Percentiles rank a stretch among this genome's conserved stretches.
These are phyloP conservation scores for Chaetops frenatus DNA, from an alignment of 2,113 vertebrate species.

Conservation along the genomic window DNA sequence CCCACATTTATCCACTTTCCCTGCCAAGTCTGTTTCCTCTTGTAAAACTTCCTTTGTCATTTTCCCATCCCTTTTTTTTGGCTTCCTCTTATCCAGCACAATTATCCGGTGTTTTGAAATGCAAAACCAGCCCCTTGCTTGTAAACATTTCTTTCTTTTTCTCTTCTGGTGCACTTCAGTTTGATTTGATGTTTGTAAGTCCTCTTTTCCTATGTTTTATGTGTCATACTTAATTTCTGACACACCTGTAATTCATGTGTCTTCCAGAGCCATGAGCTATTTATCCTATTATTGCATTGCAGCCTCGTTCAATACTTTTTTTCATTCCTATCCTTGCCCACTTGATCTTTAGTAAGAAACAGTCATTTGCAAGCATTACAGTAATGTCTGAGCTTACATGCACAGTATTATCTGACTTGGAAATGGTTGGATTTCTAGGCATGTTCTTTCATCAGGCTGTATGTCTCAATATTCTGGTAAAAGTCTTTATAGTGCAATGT, in stretches of 20 bases:
- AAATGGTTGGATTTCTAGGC: not conserved
- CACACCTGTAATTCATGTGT: not conserved
- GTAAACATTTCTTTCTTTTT: not conserved
- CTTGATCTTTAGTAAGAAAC: not conserved
- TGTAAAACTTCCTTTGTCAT: not conserved
- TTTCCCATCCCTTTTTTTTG: not conserved
- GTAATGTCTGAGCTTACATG: not conserved
- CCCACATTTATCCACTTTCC: not conserved
- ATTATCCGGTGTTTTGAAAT: not conserved
- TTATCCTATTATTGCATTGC: not conserved
- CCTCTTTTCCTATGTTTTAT: not conserved
- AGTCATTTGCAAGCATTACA: not conserved
- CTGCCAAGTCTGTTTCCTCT: constrained; percentile 13
- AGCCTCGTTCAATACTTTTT: not conserved
- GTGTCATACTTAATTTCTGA: not conserved
- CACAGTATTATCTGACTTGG: not conserved
- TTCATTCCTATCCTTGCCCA: not conserved
- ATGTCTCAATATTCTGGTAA: not conserved
- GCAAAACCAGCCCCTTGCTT: not conserved
- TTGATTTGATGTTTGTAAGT: not conserved
- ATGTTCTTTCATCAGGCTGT: not conserved
- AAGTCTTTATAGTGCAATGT: not conserved
- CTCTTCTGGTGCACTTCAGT: not conserved
- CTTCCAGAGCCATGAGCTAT: not conserved
- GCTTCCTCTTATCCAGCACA: not conserved